Percentiles rank a stretch among this genome's conserved stretches.
These are phyloP conservation scores for Papilio protenor DNA, from an alignment of 2,888 invertebrate genomes.

Conservation along the genomic window DNA sequence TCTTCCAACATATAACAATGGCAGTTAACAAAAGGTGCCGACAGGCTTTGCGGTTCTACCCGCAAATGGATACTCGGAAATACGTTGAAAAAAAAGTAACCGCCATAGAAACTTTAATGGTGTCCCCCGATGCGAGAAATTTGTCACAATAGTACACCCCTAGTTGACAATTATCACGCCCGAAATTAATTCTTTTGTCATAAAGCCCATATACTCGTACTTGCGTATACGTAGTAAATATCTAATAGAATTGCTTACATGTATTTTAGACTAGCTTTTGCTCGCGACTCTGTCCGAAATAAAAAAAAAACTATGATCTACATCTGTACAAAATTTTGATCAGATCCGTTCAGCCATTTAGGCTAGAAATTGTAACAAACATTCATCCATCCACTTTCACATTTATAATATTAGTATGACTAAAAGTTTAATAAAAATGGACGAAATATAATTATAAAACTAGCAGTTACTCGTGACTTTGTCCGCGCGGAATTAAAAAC, in stretches of 20 bases:
- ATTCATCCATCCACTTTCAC: no score
- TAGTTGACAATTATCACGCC: constrained; percentile 74
- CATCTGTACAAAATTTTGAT: no score
- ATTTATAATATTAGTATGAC: no score
- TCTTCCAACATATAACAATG: constrained; percentile 24
- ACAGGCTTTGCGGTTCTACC: constrained; percentile 49
- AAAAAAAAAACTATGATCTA: no score
- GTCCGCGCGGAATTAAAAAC: no score
- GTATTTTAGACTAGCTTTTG: not conserved
- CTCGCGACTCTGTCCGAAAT: no score
- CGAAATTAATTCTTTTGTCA: constrained; percentile 72
- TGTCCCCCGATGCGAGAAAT: constrained; percentile 77
- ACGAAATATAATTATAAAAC: no score
- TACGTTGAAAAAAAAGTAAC: constrained; percentile 52
- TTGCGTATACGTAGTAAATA: constrained; percentile 21
- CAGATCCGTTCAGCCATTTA: no score
- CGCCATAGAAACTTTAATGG: constrained; percentile 74
- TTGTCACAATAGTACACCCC: constrained; percentile 70
- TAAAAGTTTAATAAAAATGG: no score
- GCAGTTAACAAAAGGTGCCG: constrained; percentile 50
- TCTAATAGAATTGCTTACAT: not conserved
- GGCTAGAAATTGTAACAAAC: no score
- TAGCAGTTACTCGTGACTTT: no score
- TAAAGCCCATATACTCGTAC: constrained; percentile 16
- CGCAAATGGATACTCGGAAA: constrained; percentile 54